phyloP scores from a whole-genome alignment of 2,888 invertebrate genomes.

The Lepidochitona cinerea region DNA sequence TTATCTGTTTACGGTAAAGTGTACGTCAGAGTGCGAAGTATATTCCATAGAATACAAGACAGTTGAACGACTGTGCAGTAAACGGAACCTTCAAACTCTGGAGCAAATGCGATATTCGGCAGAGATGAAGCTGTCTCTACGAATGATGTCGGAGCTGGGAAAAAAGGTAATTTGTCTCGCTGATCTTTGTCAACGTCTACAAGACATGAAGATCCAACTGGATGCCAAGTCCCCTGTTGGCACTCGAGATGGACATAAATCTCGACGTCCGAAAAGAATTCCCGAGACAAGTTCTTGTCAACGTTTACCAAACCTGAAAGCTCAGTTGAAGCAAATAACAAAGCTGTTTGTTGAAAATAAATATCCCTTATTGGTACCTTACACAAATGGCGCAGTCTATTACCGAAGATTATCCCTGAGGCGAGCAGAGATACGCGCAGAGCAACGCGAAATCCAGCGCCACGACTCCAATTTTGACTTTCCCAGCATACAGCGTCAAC shows the following conservation, averaged over 20 bases:
- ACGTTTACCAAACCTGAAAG: background rate
- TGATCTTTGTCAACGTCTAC: constrained; percentile 28
- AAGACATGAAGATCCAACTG: background rate
- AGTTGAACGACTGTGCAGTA: constrained; percentile 45
- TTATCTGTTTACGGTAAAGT: constrained; percentile 45
- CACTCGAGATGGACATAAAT: background rate
- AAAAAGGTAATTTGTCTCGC: constrained; percentile 34
- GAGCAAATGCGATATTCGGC: constrained; percentile 40
- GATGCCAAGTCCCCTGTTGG: background rate
- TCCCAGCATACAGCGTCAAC: background rate
- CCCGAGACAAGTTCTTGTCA: background rate
- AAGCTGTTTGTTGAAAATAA: constrained; percentile 32
- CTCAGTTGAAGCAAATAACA: background rate
- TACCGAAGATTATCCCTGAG: constrained; percentile 39
- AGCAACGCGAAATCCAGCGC: constrained; percentile 3
- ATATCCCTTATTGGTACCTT: constrained; percentile 35
- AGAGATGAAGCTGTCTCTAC: constrained; percentile 39
- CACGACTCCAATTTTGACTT: background rate
- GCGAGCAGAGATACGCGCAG: constrained; percentile 29
- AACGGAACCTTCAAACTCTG: constrained; percentile 38
- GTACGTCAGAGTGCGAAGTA: constrained; percentile 45
- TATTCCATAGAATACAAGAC: constrained; percentile 40
- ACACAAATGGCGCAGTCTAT: constrained; percentile 40
- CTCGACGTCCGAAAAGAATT: background rate
- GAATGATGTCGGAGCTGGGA: constrained; percentile 38